A percentile compares a stretch with the other conserved stretches of the same genome.
Evolutionary conservation across 1,140 invertebrate species (phyloP).

Genomic region (Drosophila nasuta): DNA sequence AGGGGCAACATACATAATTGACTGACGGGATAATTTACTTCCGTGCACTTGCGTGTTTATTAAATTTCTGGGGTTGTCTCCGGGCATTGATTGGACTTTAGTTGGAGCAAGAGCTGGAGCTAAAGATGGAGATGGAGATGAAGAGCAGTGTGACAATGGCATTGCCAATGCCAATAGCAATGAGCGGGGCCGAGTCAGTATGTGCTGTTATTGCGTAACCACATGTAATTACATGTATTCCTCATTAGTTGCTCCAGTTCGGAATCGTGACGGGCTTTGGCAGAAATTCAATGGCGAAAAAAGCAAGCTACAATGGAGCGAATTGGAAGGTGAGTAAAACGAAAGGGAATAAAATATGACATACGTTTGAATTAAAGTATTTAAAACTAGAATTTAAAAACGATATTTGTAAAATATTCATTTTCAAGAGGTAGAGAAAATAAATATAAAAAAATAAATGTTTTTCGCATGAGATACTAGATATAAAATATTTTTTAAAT

Average conservation of each 20-base stretch:
- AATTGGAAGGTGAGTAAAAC: neutral
- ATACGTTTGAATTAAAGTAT: too few species aligned
- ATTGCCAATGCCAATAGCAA: conserved; percentile 30
- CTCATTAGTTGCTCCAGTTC: conserved; percentile 68
- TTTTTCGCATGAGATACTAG: too few species aligned
- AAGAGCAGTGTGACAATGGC: conserved; percentile 26
- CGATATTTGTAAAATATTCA: too few species aligned
- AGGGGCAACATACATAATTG: conserved; percentile 69
- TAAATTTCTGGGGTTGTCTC: conserved; percentile 78
- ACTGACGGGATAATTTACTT: conserved; percentile 81
- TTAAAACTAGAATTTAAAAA: too few species aligned
- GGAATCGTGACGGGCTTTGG: conserved; percentile 64
- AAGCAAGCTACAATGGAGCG: conserved; percentile 59
- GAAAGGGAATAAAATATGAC: too few species aligned
- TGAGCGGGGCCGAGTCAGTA: conserved; percentile 10
- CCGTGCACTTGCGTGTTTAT: conserved; percentile 82
- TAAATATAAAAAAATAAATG: too few species aligned
- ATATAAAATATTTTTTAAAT: too few species aligned
- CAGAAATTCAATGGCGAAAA: neutral
- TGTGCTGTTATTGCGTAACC: conserved; percentile 67
- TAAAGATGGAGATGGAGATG: neutral
- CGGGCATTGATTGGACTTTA: conserved; percentile 65
- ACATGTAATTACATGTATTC: conserved; percentile 78
- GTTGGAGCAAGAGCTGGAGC: neutral
- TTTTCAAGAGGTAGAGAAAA: too few species aligned